Conservation (phyloP, 2,797 vertebrate species). For the Gadopsis marmoratus region DNA sequence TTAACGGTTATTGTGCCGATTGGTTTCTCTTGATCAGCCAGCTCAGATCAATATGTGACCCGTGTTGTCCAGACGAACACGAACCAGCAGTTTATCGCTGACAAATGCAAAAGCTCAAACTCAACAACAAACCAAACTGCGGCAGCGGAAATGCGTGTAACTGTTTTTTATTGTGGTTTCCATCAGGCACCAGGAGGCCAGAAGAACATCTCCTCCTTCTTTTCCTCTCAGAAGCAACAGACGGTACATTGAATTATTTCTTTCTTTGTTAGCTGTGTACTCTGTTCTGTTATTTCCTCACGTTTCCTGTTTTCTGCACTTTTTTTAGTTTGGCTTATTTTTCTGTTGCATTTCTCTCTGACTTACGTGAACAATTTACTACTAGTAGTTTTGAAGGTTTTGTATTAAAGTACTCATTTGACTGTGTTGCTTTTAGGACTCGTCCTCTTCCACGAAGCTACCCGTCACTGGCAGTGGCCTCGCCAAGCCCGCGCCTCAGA, state of each 20-base stretch:
- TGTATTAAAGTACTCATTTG: not conserved
- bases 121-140: not conserved
- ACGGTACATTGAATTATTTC: slow-evolving; percentile 57
- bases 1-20: not conserved
- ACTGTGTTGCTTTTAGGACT: slow-evolving; percentile 53
- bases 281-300: not conserved
- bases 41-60: not conserved
- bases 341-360: not conserved
- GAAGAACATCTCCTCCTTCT: slow-evolving; percentile 79
- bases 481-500: slow-evolving; percentile 33
- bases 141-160: not conserved
- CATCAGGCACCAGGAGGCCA: slow-evolving; percentile 72
- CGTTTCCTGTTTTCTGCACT: not conserved
- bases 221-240: slow-evolving; percentile 61
- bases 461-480: not conserved
- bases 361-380: not conserved
- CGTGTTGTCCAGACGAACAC: not conserved
- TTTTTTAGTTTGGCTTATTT: not conserved
- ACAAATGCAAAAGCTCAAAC: too few species aligned
- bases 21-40: not conserved
- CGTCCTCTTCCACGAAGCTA: slow-evolving; percentile 22
- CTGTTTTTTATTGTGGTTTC: slow-evolving; percentile 19
- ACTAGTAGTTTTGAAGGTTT: not conserved
- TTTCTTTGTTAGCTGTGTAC: not conserved
- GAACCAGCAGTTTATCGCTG: not conserved